Evolutionary conservation across 2,113 vertebrate genomes (phyloP), one percentile per base, ranked within the genome.

Genomic region (Anas platyrhynchos): DNA sequence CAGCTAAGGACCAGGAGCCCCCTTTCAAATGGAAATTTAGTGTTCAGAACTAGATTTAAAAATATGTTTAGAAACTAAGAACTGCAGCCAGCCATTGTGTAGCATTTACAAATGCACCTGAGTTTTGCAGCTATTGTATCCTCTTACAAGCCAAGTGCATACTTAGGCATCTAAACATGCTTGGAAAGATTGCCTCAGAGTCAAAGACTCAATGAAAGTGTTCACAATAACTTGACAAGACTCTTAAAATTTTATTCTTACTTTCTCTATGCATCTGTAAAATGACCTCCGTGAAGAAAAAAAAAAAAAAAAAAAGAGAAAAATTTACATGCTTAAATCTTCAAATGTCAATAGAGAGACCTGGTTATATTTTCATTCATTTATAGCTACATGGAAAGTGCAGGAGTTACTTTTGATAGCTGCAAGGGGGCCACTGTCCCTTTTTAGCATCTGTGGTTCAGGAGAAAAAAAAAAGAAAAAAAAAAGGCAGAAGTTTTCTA

Each of bases 221-320:
- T 41, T 54, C 63, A 81, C 32, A 16, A 50, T 41, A 43, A 74
- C 59, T 81, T 86, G 48, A 50, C 6, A 56, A 88, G 83, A 41
- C 59, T 65, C 63, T 71, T 54, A 8, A 78, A 75, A 22, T 58
- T 75, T 83, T 17, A 50, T 11, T 74, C 22, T 38, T 55, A 10
- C 56, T 94, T 92, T 50, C 56, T 50, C 41, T 71, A 44, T 32
- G 34, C 58, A 41, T 52, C 77, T 46, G 18, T 16, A 14, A 67
- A 86, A 16, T 0, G 4, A 80, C 68, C 21, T 16, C 34, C 32
- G 48, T 0, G 0, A 36, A 44, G 12, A 34, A 16, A 44, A 44
- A 44, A 16, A 44, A 44, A 44, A 44, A 41, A 41, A 41, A 41
- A 9, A 38, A 38, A 38, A 8, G 36, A 8, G 36, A 65, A 21